phyloP scores from a whole-genome alignment of 2,888 invertebrate species.

The Ceramica pisi region DNA sequence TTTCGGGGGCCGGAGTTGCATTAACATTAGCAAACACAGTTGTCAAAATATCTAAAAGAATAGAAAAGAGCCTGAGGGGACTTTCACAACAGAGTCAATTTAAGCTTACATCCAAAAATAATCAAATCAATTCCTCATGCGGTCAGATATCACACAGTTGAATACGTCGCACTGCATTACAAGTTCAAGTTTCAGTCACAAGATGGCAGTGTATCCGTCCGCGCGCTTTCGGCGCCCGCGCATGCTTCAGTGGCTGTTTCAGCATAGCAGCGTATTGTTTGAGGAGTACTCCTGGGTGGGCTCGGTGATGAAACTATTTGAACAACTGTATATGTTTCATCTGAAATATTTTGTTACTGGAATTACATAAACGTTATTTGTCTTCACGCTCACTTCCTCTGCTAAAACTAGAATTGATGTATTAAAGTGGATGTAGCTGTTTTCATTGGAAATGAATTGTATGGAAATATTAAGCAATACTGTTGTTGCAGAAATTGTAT shows the following conservation, averaged over 20 bases:
- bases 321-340: conserved; percentile 47
- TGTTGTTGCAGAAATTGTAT: no score
- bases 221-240: conserved; percentile 54
- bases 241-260: conserved; percentile 68
- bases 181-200: conserved; percentile 70
- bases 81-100: neutral
- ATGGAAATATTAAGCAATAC: neutral
- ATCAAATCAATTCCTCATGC: conserved; percentile 30
- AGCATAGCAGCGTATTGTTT: conserved; percentile 64
- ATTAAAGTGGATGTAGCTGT: neutral
- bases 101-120: conserved; percentile 25
- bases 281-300: conserved; percentile 58
- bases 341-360: conserved; percentile 30
- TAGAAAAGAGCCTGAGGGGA: no score
- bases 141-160: conserved; percentile 54
- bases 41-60: no score
- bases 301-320: conserved; percentile 53
- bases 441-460: neutral
- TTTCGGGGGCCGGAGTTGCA: no score
- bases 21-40: no score
- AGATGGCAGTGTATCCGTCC: conserved; percentile 64
- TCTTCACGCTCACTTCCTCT: conserved; percentile 6
- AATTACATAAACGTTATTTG: conserved; percentile 23
- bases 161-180: conserved; percentile 57
- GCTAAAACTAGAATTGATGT: neutral